These are phyloP conservation scores for Etheostoma nigrum DNA, from an alignment of 2,797 vertebrate genomes.

Conservation along the genomic window DNA sequence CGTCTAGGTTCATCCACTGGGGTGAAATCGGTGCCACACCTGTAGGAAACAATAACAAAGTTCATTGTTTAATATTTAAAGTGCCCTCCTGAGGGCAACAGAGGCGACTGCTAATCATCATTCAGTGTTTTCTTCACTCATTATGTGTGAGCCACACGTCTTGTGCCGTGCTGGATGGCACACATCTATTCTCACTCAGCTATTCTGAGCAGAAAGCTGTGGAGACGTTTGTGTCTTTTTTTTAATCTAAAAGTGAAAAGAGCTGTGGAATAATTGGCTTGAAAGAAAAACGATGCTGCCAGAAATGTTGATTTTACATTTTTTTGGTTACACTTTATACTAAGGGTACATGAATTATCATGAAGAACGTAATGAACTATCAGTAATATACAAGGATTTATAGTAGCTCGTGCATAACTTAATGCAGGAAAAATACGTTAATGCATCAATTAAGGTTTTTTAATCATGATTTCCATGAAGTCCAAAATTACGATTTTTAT, in stretches of 20 bases:
- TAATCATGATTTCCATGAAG: too few species aligned
- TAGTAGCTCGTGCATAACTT: too few species aligned
- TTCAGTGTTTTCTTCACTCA: background rate
- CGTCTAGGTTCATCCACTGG: background rate
- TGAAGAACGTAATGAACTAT: too few species aligned
- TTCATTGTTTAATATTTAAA: conserved; percentile 58
- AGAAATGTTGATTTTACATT: background rate
- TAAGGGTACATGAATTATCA: too few species aligned
- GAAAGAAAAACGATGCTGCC: background rate
- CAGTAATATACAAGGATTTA: too few species aligned
- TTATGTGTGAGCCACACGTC: conserved; percentile 23
- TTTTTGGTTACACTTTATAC: too few species aligned
- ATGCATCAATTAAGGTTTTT: too few species aligned
- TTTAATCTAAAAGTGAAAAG: background rate
- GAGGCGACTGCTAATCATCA: conserved; percentile 42
- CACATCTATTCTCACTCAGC: background rate
- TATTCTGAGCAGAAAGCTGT: conserved; percentile 6
- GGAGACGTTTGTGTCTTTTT: background rate
- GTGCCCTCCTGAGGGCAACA: conserved; percentile 33
- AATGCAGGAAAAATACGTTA: too few species aligned
- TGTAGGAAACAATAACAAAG: conserved; percentile 40
- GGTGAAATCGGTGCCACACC: conserved; percentile 46
- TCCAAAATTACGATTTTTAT: too few species aligned
- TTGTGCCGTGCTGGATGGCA: background rate
- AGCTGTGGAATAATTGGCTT: background rate